A percentile compares a stretch with the other conserved stretches of the same genome.
phyloP scores from a whole-genome alignment of 1,140 invertebrate genomes.

The Aphelenchoides fujianensis region DNA sequence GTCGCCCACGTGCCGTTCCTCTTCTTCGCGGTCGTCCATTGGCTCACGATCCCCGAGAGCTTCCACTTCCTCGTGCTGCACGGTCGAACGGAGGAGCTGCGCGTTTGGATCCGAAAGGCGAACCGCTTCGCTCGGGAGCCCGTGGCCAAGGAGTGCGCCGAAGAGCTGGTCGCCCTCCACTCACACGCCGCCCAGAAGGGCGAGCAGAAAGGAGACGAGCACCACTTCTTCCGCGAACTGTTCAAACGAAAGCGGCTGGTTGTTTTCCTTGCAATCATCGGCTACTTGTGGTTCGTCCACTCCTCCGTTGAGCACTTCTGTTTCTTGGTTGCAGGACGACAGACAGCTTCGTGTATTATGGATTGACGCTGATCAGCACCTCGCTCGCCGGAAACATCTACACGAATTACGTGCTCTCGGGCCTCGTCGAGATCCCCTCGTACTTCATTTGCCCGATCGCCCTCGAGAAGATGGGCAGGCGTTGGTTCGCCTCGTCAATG shows the following conservation, averaged over 20 bases:
- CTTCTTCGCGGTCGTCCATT: neutral
- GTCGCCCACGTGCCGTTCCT: neutral
- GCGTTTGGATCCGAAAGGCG: neutral
- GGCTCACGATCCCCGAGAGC: neutral
- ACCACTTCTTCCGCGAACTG: neutral
- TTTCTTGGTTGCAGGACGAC: conserved; percentile 33
- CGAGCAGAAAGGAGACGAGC: neutral
- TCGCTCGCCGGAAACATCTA: conserved; percentile 60
- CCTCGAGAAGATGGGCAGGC: neutral
- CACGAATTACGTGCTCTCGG: conserved; percentile 62
- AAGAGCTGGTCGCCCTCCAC: neutral
- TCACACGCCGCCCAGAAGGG: neutral
- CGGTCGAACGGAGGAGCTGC: neutral
- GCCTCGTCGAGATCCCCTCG: conserved; percentile 22
- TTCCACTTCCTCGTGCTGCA: neutral
- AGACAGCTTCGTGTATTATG: conserved; percentile 62
- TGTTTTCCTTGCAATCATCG: too few relatives aligned
- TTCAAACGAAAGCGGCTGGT: too few relatives aligned
- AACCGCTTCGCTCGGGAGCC: neutral
- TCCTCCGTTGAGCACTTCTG: conserved; percentile 35
- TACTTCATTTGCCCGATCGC: neutral
- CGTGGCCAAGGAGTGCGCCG: neutral
- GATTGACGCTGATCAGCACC: conserved; percentile 60
- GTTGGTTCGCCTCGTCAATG: neutral
- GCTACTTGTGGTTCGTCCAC: conserved; percentile 24